These are phyloP conservation scores for Aplodontia rufa DNA, from an alignment of 2,113 vertebrate genomes.

Conservation along the genomic window DNA sequence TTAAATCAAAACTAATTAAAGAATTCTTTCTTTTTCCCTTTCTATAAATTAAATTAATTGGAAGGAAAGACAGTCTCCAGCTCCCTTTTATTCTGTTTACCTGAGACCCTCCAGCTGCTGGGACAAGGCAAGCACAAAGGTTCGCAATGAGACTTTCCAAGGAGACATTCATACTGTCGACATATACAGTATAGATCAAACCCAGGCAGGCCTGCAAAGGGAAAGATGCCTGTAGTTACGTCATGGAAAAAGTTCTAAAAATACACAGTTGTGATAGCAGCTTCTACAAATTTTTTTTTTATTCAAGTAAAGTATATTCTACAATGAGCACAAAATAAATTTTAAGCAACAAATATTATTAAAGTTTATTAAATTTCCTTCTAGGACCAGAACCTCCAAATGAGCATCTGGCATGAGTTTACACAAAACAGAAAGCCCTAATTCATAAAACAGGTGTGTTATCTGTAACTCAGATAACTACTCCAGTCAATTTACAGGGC, in stretches of 20 bases:
- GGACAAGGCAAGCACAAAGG: slow-evolving; percentile 94
- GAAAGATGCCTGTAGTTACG: slow-evolving; percentile 45
- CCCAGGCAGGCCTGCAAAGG: slow-evolving; percentile 94
- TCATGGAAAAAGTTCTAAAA: slow-evolving; percentile 48
- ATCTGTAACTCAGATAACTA: slow-evolving; percentile 36
- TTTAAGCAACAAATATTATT: slow-evolving; percentile 49
- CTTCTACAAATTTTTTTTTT: slow-evolving; percentile 58
- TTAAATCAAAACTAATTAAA: slow-evolving; percentile 81
- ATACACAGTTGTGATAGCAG: slow-evolving; percentile 1
- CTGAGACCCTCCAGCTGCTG: slow-evolving; percentile 95
- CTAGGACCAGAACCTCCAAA: slow-evolving; percentile 57
- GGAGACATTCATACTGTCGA: slow-evolving; percentile 93
- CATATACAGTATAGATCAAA: slow-evolving; percentile 95
- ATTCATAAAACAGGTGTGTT: slow-evolving; percentile 63
- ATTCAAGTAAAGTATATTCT: neutral
- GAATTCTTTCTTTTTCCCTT: slow-evolving; percentile 80
- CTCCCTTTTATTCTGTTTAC: slow-evolving; percentile 84
- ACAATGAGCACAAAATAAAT: slow-evolving; percentile 22
- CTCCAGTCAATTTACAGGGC: slow-evolving; percentile 9
- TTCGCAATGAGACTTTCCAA: slow-evolving; percentile 94
- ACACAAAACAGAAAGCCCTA: slow-evolving; percentile 64
- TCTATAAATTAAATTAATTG: slow-evolving; percentile 84
- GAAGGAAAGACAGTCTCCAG: slow-evolving; percentile 35
- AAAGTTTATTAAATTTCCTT: slow-evolving; percentile 66
- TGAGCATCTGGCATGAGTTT: slow-evolving; percentile 57